These are phyloP conservation scores for Synergus japonicus DNA, from an alignment of 2,888 invertebrate genomes.

Conservation along the genomic window DNA sequence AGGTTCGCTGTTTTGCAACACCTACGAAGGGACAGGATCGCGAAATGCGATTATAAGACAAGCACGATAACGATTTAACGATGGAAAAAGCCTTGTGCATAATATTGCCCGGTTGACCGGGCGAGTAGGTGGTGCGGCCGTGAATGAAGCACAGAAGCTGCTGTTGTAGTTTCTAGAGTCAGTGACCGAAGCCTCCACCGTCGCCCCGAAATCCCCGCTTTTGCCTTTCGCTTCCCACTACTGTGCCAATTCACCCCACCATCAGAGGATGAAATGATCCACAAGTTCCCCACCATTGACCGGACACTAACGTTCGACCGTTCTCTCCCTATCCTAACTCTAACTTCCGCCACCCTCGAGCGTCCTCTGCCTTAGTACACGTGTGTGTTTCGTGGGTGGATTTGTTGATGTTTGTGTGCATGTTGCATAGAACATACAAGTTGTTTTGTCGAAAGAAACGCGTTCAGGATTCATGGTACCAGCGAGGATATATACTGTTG, in stretches of 20 bases:
- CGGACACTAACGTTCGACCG: constrained; percentile 10
- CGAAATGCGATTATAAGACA: constrained; percentile 42
- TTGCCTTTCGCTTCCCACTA: constrained; percentile 41
- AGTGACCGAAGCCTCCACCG: constrained; percentile 78
- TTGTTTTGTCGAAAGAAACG: neutral
- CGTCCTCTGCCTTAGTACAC: neutral
- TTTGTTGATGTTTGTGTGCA: neutral
- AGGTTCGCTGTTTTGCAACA: constrained; percentile 13
- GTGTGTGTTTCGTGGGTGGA: neutral
- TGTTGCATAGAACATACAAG: neutral
- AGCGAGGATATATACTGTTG: neutral
- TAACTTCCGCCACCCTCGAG: constrained; percentile 38
- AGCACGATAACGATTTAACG: constrained; percentile 56
- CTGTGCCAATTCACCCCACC: constrained; percentile 36
- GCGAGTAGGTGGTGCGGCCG: constrained; percentile 69
- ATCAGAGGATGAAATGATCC: constrained; percentile 22
- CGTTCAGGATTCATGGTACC: neutral
- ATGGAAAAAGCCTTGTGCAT: constrained; percentile 55
- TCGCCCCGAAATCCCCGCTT: constrained; percentile 43
- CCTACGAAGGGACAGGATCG: constrained; percentile 16
- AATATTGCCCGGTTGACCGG: constrained; percentile 50
- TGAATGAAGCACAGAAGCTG: constrained; percentile 69
- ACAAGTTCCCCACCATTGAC: constrained; percentile 2
- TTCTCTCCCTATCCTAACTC: constrained; percentile 32
- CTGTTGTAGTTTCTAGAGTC: constrained; percentile 73